phyloP scores from a whole-genome alignment of 2,113 vertebrate genomes.

The Passer montanus region DNA sequence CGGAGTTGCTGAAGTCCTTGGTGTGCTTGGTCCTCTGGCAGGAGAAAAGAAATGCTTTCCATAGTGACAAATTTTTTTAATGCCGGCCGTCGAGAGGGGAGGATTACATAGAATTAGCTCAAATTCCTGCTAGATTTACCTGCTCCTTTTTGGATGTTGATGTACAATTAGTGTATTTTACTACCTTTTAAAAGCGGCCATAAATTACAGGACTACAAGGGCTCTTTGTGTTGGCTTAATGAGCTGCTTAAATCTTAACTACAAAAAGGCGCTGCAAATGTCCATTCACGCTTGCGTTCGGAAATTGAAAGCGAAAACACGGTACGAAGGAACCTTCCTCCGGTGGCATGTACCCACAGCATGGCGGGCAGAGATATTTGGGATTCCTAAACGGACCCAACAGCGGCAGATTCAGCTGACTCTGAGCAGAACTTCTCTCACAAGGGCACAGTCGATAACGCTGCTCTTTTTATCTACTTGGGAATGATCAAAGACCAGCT shows the following conservation, averaged over 20 bases:
- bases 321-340: conserved; percentile 16
- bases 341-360: neutral
- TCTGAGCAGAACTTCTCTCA: conserved; percentile 6
- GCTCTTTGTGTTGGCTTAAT: conserved; percentile 69
- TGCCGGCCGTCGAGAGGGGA: conserved; percentile 24
- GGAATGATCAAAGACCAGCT: conserved; percentile 30
- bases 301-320: conserved; percentile 34
- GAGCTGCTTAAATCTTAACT: conserved; percentile 66
- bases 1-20: neutral
- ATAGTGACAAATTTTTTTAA: neutral
- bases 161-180: conserved; percentile 80
- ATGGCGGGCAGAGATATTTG: neutral
- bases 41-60: conserved; percentile 16
- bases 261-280: conserved; percentile 25
- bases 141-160: conserved; percentile 71
- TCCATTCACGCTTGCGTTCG: conserved; percentile 30
- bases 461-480: conserved; percentile 23
- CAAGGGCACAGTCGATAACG: neutral
- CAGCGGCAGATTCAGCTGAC: neutral
- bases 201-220: conserved; percentile 77
- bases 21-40: neutral
- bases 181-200: conserved; percentile 78
- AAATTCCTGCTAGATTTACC: conserved; percentile 74
- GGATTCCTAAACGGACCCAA: conserved; percentile 29
- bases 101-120: conserved; percentile 63